These are phyloP conservation scores for Pantala flavescens DNA, from an alignment of 1,140 invertebrate genomes.

Conservation along the genomic window DNA sequence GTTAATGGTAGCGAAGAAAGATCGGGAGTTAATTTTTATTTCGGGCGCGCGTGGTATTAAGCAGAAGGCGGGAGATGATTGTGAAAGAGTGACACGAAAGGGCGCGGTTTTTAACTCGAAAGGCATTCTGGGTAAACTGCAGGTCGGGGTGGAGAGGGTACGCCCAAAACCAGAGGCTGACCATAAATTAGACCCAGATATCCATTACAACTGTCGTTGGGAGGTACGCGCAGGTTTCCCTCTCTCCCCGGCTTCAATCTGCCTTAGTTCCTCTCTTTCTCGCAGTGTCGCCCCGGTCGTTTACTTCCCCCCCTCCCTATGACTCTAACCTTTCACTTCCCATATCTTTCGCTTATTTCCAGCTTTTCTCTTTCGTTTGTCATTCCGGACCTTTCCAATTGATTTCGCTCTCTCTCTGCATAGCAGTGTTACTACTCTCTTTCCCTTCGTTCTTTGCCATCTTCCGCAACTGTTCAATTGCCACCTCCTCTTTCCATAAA, in stretches of 20 bases:
- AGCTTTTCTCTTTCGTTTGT: too few relatives aligned
- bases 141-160: neutral
- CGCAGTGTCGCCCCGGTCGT: neutral
- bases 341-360: neutral
- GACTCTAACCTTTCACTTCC: neutral
- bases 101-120: neutral
- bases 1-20: neutral
- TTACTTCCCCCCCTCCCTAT: neutral
- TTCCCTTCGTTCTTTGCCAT: neutral
- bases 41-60: neutral
- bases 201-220: neutral
- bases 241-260: neutral
- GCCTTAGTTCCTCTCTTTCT: too few relatives aligned
- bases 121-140: neutral
- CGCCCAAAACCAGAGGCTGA: constrained; percentile 2
- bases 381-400: too few relatives aligned
- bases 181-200: constrained; percentile 1
- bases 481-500: neutral
- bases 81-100: neutral
- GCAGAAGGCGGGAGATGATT: neutral
- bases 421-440: neutral
- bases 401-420: too few relatives aligned
- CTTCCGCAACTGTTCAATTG: neutral
- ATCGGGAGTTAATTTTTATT: constrained; percentile 3
- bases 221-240: neutral